Base-by-base conservation (phyloP, 2,888 invertebrate genomes). In the Drosophila dives region DNA sequence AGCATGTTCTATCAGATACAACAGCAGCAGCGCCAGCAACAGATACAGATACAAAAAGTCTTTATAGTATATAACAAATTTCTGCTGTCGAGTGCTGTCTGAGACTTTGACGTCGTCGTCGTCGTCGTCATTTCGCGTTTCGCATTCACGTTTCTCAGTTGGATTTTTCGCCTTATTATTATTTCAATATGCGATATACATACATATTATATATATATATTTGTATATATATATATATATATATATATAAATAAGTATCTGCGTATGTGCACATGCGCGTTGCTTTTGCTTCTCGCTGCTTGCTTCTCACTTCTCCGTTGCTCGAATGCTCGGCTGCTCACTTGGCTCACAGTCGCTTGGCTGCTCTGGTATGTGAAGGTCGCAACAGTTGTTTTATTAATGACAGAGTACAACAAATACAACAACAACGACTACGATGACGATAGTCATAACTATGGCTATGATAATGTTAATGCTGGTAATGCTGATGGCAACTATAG, bases 321-420 rank as follows among this genome's bases (percentile, higher is more conserved):
- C 26, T n/a, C 38, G 45, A 38, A 5, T 55, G 56, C 64, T 64
- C 62, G 66, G 67, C 64, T 75, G 64, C 77, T 83, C 77, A 65
- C 64, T 78, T 75, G 70, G 79, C 82, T 80, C 90, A 75, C 83
- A 90, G 86, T 91, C 89, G 91, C 85, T 89, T 78, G 85, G 91
- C 60, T 91, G 92, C 92, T 93, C 91, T 91, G 92, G 92, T 91
- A 92, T 92, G 92, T 87, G 91, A 92, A 92, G 93, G 92, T 91
- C 92, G 92, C 92, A 92, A 85, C 90, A 92, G 92, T 92, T 92
- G 91, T 91, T 92, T 92, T 91, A 87, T 92, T 92, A 92, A 92
- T 92, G 91, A 91, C 91, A 88, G 91, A 90, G 80, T 81, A 90
- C 82, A 79, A 88, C 78, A 63, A 71, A 75, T 62, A 84, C 76